phyloP scores from a whole-genome alignment of 2,113 vertebrate genomes.

The Aspiorhynchus laticeps region DNA sequence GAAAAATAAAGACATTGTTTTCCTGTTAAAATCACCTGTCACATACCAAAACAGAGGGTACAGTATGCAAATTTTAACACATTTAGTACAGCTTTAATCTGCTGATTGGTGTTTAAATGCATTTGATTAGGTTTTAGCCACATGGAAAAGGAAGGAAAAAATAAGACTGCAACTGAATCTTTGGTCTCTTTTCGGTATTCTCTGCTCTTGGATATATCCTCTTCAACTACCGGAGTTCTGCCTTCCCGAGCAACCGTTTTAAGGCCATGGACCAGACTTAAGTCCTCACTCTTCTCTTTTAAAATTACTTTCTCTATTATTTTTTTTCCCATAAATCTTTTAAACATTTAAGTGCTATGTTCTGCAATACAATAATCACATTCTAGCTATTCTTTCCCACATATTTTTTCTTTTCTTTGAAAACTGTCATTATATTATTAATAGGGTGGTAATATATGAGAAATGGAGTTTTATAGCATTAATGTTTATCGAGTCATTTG shows the following conservation, averaged over 20 bases:
- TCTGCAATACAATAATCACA: too few species aligned
- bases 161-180: not conserved
- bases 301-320: too few species aligned
- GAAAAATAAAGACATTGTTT: not conserved
- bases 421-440: too few species aligned
- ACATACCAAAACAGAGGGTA: not conserved
- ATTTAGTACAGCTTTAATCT: not conserved
- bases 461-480: too few species aligned
- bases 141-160: not conserved
- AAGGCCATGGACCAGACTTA: not conserved
- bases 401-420: too few species aligned
- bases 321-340: too few species aligned
- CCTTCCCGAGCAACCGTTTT: not conserved
- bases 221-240: not conserved
- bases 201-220: not conserved
- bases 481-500: too few species aligned
- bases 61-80: not conserved
- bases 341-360: too few species aligned
- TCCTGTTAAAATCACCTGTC: not conserved
- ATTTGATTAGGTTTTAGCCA: not conserved
- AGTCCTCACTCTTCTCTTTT: too few species aligned
- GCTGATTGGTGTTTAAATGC: not conserved
- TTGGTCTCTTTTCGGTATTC: not conserved
- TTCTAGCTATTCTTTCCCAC: too few species aligned
- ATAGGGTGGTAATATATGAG: too few species aligned